Conservation (phyloP, 2,797 vertebrate genomes). For the Muscicapa striata region DNA sequence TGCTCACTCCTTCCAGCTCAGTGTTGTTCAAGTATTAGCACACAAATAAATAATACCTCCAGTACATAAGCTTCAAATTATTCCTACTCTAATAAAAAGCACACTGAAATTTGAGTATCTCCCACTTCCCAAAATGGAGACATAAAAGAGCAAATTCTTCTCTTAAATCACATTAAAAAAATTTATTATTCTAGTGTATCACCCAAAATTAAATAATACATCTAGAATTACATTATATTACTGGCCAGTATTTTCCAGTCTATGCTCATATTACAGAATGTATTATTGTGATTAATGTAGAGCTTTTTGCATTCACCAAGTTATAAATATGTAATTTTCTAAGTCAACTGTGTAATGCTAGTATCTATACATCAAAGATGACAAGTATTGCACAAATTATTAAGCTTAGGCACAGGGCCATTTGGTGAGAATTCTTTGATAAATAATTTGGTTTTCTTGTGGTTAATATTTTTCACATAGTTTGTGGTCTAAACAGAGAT, state of each 20-base stretch:
- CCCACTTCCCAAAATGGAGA: neutral
- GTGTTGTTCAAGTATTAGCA: neutral
- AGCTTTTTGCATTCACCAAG: conserved; percentile 15
- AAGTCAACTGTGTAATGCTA: neutral
- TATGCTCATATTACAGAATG: neutral
- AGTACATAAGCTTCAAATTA: neutral
- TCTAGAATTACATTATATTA: neutral
- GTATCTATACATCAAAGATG: neutral
- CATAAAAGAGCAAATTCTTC: neutral
- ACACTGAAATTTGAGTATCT: neutral
- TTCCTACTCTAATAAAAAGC: conserved; percentile 4
- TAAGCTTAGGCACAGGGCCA: neutral
- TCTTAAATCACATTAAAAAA: neutral
- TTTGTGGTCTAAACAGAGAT: neutral
- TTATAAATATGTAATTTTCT: neutral
- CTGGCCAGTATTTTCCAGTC: neutral
- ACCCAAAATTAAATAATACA: conserved; percentile 21
- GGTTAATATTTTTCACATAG: neutral
- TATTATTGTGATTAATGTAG: neutral
- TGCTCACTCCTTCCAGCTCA: neutral
- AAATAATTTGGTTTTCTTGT: neutral
- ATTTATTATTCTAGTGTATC: neutral
- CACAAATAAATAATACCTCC: neutral
- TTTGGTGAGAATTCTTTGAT: neutral
- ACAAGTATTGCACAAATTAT: neutral